A percentile compares a stretch with the other conserved stretches of the same genome.
phyloP scores from a whole-genome alignment of 2,888 invertebrate species.

The Cyclophora albipunctata region DNA sequence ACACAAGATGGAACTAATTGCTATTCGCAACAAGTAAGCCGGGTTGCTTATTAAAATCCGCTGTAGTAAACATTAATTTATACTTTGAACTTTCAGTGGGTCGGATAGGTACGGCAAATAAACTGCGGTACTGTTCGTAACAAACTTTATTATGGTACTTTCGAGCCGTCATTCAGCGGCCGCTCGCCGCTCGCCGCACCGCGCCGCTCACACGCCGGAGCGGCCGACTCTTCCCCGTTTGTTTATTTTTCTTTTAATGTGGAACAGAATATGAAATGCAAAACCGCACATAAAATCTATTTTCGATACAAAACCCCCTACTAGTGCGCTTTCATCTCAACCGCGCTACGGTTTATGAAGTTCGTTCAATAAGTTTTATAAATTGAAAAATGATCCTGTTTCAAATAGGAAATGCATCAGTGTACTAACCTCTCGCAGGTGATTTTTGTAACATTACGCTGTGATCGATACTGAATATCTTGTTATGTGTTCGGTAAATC shows the following conservation, averaged over 20 bases:
- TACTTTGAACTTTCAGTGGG: slow-evolving; percentile 20
- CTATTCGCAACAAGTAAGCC: slow-evolving; percentile 58
- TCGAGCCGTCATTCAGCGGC: slow-evolving; percentile 8
- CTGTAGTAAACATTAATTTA: slow-evolving; percentile 58
- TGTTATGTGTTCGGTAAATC: not conserved
- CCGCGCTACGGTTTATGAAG: slow-evolving; percentile 11
- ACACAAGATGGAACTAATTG: slow-evolving; percentile 57
- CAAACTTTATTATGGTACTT: slow-evolving; percentile 26
- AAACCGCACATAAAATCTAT: not conserved
- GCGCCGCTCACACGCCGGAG: not conserved
- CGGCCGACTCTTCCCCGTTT: not conserved
- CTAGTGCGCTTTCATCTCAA: slow-evolving; percentile 7
- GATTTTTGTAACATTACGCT: too few relatives aligned
- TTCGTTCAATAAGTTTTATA: slow-evolving; percentile 14
- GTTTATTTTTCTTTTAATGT: not conserved
- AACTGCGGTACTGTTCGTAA: slow-evolving; percentile 17
- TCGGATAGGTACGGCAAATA: slow-evolving; percentile 16
- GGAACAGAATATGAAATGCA: not conserved
- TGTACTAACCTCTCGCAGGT: slow-evolving; percentile 2
- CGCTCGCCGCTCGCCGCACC: slow-evolving; percentile 5
- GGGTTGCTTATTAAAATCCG: slow-evolving; percentile 61
- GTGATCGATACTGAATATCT: not conserved
- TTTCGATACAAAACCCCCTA: not conserved
- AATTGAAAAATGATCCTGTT: slow-evolving; percentile 19
- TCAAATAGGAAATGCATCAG: slow-evolving; percentile 1